These are phyloP conservation scores for Spongilla lacustris DNA, from an alignment of 37 sponge, comb jelly and placozoan genomes.

Conservation along the genomic window DNA sequence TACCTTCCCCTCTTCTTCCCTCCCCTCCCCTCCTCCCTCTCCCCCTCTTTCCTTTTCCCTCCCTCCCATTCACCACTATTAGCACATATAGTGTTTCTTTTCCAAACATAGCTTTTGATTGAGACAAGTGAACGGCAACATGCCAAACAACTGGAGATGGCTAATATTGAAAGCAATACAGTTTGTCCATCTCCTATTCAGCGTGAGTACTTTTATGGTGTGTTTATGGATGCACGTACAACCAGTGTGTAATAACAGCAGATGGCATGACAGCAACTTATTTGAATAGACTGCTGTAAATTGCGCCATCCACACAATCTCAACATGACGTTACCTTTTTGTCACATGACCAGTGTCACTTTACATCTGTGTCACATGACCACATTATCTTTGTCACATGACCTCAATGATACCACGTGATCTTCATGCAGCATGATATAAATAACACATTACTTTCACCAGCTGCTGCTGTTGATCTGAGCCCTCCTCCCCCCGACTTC, in stretches of 20 bases:
- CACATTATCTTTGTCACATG: neutral
- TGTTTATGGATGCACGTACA: too few species aligned
- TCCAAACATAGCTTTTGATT: slow-evolving; percentile 34
- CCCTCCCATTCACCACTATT: neutral
- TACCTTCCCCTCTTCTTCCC: too few species aligned
- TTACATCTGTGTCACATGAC: neutral
- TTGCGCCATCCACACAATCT: neutral
- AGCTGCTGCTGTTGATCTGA: slow-evolving; percentile 42
- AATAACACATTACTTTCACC: neutral
- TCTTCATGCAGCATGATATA: neutral
- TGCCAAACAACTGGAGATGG: slow-evolving; percentile 4
- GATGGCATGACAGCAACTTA: too few species aligned
- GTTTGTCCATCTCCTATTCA: slow-evolving; percentile 53
- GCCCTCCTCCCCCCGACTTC: slow-evolving; percentile 25
- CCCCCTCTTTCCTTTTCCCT: too few species aligned
- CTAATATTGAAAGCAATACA: slow-evolving; percentile 19
- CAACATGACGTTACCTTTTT: too few species aligned
- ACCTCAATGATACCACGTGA: too few species aligned
- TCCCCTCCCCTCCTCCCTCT: too few species aligned
- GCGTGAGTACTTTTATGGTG: slow-evolving; percentile 19
- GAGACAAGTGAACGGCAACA: slow-evolving; percentile 17
- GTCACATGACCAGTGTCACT: too few species aligned
- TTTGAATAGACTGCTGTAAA: neutral
- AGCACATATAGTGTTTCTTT: neutral
- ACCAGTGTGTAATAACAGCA: too few species aligned